Evolutionary conservation across 2,113 vertebrate species (phyloP), one percentile per base, ranked within the genome.

Genomic region (Coracopsis vasa): DNA sequence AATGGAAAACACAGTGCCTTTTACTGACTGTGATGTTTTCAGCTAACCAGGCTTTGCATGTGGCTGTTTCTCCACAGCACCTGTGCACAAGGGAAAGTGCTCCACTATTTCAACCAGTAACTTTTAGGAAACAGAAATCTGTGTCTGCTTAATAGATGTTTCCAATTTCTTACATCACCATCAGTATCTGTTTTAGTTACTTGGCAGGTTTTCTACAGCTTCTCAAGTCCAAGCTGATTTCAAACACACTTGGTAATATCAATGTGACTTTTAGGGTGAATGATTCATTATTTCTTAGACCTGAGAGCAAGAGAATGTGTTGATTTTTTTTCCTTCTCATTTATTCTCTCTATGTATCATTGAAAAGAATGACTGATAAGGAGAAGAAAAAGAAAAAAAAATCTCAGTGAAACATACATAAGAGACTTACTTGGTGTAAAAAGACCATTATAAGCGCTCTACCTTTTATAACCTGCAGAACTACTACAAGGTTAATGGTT

Each of bases 1-100:
- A 97, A 94, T 97, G 93, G 95, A 96, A 98, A 97, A 94, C 92
- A 90, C 41, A 92, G 96, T 93, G 96, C 92, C 93, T 97, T 92
- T 84, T 95, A 97, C 97, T 82, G 97, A 98, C 87, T 97, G 92
- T 78, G 92, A 95, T 97, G 96, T 96, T 97, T 96, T 95, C 90
- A 90, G 86, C 94, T 96, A 97, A 97, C 93, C 64, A 17, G 29
- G 90, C 96, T 97, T 96, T 48, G 42, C 93, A 78, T 81, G 88
- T 66, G 96, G 89, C 90, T 33, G 1, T 94, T 58, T 35, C 69
- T 58, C 39, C 0, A 15, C 53, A 89, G 91, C 92, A 73, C 65
- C 45, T 58, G 81, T 5, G 33, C 47, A 19, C 16, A 4, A 7
- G 80, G 54, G 84, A 53, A 94, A 94, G 85, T 0, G 1, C 64